A percentile compares a stretch with the other conserved stretches of the same genome.
Conservation (phyloP, 1,140 invertebrate genomes). For the Aleiodes sp. region DNA sequence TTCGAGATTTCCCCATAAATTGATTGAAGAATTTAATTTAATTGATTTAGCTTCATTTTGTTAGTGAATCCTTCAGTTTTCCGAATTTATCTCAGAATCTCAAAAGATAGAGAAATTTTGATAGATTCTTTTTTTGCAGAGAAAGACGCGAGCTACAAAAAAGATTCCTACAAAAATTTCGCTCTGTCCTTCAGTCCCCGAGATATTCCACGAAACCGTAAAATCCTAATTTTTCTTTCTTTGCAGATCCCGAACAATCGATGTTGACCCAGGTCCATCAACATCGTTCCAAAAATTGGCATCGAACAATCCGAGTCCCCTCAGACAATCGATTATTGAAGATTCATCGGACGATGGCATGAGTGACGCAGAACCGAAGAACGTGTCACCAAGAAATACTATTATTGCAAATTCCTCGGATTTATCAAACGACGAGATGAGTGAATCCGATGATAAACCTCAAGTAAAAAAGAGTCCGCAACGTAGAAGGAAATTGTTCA, state of each 20-base stretch:
- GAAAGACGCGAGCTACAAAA: too few relatives aligned
- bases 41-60: too few relatives aligned
- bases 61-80: too few relatives aligned
- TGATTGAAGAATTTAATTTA: too few relatives aligned
- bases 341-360: neutral
- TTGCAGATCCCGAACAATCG: slow-evolving; percentile 17
- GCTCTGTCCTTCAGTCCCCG: too few relatives aligned
- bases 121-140: too few relatives aligned
- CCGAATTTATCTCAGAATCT: too few relatives aligned
- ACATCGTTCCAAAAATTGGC: neutral
- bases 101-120: too few relatives aligned
- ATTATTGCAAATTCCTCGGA: neutral
- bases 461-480: neutral
- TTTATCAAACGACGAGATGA: neutral
- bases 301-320: neutral
- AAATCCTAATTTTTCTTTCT: slow-evolving; percentile 6
- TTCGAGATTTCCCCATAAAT: too few relatives aligned
- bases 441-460: neutral
- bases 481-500: slow-evolving; percentile 33
- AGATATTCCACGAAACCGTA: neutral
- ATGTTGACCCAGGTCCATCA: neutral
- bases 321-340: neutral
- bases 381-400: neutral
- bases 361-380: neutral
- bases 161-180: too few relatives aligned